phyloP scores from a whole-genome alignment of 2,113 vertebrate species.

The Fukomys damarensis region DNA sequence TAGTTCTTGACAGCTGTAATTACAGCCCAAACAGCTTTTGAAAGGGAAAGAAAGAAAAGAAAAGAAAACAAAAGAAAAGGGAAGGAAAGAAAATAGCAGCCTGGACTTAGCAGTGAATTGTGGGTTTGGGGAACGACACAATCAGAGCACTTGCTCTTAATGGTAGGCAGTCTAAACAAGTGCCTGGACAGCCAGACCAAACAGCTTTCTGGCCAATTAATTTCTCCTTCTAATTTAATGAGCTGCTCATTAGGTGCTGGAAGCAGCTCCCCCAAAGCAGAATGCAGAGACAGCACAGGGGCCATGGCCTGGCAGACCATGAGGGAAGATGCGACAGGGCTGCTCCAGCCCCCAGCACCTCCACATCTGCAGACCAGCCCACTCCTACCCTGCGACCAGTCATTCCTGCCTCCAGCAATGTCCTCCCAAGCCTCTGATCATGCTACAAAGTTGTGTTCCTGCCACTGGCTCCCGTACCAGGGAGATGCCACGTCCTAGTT shows the following conservation, averaged over 20 bases:
- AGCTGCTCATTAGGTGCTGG: slow-evolving; percentile 55
- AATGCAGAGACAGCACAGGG: background rate
- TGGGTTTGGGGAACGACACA: background rate
- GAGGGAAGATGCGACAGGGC: background rate
- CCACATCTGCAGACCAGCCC: background rate
- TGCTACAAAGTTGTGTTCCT: background rate
- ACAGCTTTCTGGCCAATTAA: slow-evolving; percentile 65
- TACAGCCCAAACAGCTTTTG: slow-evolving; percentile 66
- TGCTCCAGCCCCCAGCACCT: background rate
- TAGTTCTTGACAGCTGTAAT: slow-evolving; percentile 53
- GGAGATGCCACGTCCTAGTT: background rate
- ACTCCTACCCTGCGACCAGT: rapidly evolving
- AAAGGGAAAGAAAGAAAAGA: slow-evolving; percentile 28
- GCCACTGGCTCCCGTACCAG: background rate
- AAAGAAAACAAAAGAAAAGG: background rate
- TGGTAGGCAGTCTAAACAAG: slow-evolving; percentile 56
- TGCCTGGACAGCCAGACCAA: slow-evolving; percentile 56
- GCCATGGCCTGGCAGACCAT: background rate
- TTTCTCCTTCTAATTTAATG: slow-evolving; percentile 42
- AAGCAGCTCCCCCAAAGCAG: slow-evolving; percentile 35
- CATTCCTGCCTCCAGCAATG: background rate
- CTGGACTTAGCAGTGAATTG: slow-evolving; percentile 23
- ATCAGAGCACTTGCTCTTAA: background rate
- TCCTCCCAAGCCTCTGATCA: background rate
- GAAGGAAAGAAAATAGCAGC: slow-evolving; percentile 56